phyloP scores from a whole-genome alignment of 2,113 vertebrate genomes.

The Dermatemys mawii region DNA sequence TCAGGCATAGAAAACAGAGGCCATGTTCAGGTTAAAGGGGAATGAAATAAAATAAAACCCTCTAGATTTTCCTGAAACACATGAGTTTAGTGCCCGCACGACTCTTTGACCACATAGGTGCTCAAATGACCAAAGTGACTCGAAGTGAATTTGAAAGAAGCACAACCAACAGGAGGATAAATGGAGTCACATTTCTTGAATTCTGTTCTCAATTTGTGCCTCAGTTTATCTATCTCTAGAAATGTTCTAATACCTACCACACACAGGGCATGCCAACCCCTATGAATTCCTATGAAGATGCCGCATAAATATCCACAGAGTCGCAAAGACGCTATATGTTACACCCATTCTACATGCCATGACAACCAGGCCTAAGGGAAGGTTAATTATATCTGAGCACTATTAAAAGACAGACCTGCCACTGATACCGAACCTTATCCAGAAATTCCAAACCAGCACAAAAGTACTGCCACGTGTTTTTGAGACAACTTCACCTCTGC shows the following conservation, averaged over 20 bases:
- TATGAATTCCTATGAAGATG: background rate
- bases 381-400: background rate
- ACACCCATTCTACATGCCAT: background rate
- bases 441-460: background rate
- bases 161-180: background rate
- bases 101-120: background rate
- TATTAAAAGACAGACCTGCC: background rate
- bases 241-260: background rate
- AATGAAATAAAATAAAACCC: background rate
- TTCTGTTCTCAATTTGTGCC: background rate
- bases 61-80: background rate
- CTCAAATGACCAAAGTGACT: background rate
- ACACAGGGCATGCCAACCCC: background rate
- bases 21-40: fast-evolving
- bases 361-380: background rate
- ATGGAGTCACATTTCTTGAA: background rate
- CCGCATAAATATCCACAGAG: background rate
- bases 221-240: background rate
- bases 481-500: background rate
- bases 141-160: background rate
- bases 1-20: background rate
- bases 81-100: background rate
- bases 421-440: background rate
- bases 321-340: background rate
- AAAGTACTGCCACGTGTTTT: background rate